Conservation (phyloP, 2,113 vertebrate genomes). For the Oreochromis niloticus region DNA sequence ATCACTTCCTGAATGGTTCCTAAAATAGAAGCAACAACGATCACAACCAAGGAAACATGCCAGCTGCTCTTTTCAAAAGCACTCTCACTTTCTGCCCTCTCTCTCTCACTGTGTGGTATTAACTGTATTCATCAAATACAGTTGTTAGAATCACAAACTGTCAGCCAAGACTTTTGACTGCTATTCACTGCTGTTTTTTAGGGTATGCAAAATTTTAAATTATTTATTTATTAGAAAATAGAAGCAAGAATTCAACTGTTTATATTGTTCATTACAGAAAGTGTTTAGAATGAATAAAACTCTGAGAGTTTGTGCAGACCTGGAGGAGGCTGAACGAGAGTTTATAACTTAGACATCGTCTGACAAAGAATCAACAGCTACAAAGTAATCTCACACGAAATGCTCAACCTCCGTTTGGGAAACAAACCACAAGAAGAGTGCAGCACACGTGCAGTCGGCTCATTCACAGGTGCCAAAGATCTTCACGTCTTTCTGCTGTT, state of each 20-base stretch:
- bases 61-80: slow-evolving; percentile 62
- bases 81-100: slow-evolving; percentile 42
- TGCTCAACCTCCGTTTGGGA: not conserved
- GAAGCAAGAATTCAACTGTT: not conserved
- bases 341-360: not conserved
- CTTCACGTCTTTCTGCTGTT: not conserved
- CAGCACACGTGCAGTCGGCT: not conserved
- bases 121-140: not conserved
- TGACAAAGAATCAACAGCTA: not conserved
- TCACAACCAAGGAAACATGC: slow-evolving; percentile 59
- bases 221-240: not conserved
- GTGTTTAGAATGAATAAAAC: not conserved
- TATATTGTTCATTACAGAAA: not conserved
- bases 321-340: not conserved
- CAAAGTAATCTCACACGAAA: not conserved
- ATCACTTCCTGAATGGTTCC: slow-evolving; percentile 69
- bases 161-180: not conserved
- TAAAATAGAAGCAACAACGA: slow-evolving; percentile 68
- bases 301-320: not conserved
- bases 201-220: not conserved
- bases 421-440: fast-evolving
- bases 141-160: not conserved
- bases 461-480: not conserved
- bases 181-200: fast-evolving
- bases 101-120: slow-evolving; percentile 18